Conservation (phyloP, 64 coral and sea anemone genomes). For the Pocillopora damicornis region DNA sequence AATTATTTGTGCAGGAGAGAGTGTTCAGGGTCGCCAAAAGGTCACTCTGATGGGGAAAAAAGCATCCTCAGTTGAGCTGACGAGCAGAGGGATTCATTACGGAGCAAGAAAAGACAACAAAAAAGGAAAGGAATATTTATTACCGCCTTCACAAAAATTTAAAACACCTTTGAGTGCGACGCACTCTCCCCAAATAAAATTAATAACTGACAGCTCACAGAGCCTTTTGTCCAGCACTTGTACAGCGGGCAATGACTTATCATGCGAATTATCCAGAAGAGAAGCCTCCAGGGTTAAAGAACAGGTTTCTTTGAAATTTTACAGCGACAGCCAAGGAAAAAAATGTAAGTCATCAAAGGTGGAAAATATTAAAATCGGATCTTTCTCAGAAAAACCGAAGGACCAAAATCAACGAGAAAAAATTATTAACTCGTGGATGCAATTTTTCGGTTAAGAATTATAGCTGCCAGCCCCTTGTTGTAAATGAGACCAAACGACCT, state of each 20-base stretch:
- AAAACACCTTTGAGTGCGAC: neutral
- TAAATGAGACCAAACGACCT: too few species aligned
- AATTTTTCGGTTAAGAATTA: conserved; percentile 47
- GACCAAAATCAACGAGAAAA: conserved; percentile 19
- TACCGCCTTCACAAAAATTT: conserved; percentile 4
- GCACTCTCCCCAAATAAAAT: neutral
- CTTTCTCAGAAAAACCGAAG: neutral
- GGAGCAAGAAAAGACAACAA: neutral
- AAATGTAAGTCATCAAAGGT: neutral
- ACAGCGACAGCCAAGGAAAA: neutral
- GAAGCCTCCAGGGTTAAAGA: neutral
- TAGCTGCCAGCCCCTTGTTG: neutral
- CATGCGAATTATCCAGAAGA: neutral
- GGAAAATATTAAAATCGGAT: neutral
- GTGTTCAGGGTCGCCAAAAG: neutral
- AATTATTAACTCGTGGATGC: conserved; percentile 61
- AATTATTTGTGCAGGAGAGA: neutral
- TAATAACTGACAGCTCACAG: neutral
- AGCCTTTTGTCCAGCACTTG: neutral
- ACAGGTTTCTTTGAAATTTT: neutral
- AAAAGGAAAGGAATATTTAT: neutral
- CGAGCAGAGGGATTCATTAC: neutral
- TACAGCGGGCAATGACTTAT: neutral
- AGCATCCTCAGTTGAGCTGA: neutral
- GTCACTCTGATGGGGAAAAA: neutral